phyloP scores from a whole-genome alignment of 2,113 vertebrate genomes.

The Dasyurus viverrinus region DNA sequence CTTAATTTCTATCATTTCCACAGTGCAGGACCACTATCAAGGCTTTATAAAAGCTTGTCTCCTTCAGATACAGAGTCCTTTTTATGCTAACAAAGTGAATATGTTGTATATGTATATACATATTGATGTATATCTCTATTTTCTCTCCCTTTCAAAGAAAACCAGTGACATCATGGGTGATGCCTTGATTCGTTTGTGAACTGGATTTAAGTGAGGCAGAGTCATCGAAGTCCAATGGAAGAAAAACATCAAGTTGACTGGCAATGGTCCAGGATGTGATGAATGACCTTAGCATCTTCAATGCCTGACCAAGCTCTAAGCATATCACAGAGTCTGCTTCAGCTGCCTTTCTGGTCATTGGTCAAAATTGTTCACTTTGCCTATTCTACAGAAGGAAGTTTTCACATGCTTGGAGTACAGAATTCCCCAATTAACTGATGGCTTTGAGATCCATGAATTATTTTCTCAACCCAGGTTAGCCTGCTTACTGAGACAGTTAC shows the following conservation, averaged over 20 bases:
- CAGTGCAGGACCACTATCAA: neutral
- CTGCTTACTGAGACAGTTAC: too few species aligned
- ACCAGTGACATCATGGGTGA: neutral
- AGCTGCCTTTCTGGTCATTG: neutral
- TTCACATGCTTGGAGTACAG: neutral
- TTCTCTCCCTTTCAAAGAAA: neutral
- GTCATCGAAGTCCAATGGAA: neutral
- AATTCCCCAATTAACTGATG: neutral
- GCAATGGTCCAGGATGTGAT: neutral
- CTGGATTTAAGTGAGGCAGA: neutral
- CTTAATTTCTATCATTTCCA: conserved; percentile 10
- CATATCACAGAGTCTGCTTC: neutral
- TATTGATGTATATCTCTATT: neutral
- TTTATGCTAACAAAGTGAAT: conserved; percentile 31
- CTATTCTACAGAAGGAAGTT: neutral
- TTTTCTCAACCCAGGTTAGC: neutral
- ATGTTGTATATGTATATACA: neutral
- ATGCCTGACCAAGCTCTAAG: neutral
- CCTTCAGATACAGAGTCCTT: neutral
- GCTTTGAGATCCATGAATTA: neutral
- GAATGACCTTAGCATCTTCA: neutral
- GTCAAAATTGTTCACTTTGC: neutral
- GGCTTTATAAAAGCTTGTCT: neutral
- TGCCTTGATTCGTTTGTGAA: neutral
- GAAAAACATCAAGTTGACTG: neutral